phyloP scores from a whole-genome alignment of 2,797 vertebrate genomes.

The Periparus ater region DNA sequence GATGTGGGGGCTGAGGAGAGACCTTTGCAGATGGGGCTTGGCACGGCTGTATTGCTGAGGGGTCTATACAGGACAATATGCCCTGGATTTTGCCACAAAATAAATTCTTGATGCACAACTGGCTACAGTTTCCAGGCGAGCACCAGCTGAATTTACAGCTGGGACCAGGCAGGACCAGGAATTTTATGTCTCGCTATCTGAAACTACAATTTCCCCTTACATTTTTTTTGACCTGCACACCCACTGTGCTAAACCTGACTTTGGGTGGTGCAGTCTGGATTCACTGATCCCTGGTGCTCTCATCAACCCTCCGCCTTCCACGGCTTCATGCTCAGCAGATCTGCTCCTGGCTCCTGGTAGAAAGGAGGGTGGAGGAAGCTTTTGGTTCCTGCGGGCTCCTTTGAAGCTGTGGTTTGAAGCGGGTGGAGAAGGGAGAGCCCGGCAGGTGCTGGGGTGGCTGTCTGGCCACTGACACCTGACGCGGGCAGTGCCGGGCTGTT shows the following conservation, averaged over 20 bases:
- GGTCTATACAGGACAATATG: accelerated
- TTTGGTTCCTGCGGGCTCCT: background rate
- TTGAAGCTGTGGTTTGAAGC: background rate
- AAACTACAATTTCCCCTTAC: background rate
- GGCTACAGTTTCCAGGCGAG: accelerated
- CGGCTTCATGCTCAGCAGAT: background rate
- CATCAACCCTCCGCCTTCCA: background rate
- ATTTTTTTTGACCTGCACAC: background rate
- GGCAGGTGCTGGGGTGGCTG: background rate
- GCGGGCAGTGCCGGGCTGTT: background rate
- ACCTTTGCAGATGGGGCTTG: background rate
- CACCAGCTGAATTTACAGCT: background rate
- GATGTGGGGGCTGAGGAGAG: background rate
- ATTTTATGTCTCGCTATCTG: background rate
- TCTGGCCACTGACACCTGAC: background rate
- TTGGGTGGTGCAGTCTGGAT: background rate
- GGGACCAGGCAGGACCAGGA: background rate
- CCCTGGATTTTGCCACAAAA: background rate
- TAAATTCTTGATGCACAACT: background rate
- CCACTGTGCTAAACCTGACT: background rate
- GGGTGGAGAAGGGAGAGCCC: background rate
- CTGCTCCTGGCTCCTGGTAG: background rate
- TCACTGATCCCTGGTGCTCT: accelerated
- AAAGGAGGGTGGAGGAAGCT: background rate
- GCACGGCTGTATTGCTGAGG: background rate